Percentiles rank a stretch among this genome's conserved stretches.
These are phyloP conservation scores for Dascyllus trimaculatus DNA, from an alignment of 2,113 vertebrate genomes.

Conservation along the genomic window DNA sequence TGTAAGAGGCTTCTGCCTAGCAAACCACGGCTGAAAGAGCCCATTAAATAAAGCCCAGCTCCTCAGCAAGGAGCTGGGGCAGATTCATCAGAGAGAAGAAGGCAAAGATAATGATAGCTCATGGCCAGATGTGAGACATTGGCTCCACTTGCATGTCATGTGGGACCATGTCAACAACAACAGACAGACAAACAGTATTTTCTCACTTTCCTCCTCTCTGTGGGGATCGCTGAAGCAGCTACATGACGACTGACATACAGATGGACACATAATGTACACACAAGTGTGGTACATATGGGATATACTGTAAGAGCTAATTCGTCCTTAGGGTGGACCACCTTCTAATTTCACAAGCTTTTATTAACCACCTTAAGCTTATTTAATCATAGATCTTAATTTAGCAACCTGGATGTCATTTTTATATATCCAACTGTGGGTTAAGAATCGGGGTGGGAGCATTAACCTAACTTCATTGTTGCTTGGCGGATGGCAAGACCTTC, in stretches of 20 bases:
- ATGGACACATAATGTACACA: background rate
- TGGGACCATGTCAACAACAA: constrained; percentile 76
- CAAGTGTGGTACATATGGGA: background rate
- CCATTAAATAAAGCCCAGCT: constrained; percentile 84
- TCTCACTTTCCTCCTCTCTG: constrained; percentile 35
- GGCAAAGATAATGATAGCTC: constrained; percentile 85
- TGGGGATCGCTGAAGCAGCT: constrained; percentile 12
- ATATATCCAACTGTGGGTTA: constrained; percentile 31
- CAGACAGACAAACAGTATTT: constrained; percentile 55
- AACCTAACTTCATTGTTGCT: constrained; percentile 36
- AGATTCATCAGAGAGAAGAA: constrained; percentile 83
- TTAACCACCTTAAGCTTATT: constrained; percentile 10
- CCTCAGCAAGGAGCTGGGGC: constrained; percentile 69
- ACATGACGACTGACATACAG: background rate
- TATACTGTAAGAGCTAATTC: background rate
- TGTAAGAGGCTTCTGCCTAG: constrained; percentile 84
- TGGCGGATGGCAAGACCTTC: constrained; percentile 56
- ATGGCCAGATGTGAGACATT: constrained; percentile 79
- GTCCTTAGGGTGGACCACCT: background rate
- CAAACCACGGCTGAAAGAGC: constrained; percentile 81
- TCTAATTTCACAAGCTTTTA: constrained; percentile 8
- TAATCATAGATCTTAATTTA: constrained; percentile 14
- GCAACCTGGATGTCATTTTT: constrained; percentile 20
- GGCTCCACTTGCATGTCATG: constrained; percentile 64
- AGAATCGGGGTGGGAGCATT: constrained; percentile 36